Evolutionary conservation across 2,113 vertebrate species (phyloP), one percentile per base, ranked within the genome.

Genomic region (Nesoenas mayeri): DNA sequence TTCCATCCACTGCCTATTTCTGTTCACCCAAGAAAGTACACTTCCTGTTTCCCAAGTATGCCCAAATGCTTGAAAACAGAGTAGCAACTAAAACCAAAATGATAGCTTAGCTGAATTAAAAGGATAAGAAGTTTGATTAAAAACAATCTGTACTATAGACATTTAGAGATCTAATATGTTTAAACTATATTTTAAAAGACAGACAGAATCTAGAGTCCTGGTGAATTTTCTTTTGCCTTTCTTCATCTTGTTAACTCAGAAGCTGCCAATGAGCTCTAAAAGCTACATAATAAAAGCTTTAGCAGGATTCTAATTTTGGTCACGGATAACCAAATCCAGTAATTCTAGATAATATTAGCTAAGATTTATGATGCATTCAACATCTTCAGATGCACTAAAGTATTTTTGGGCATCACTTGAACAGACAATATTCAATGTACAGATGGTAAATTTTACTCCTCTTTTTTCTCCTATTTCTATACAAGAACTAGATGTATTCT

Each of bases 301-400:
- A 60, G 31, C 32, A 72, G 11, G 40, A 79, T 83, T 91, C 60
- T 88, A 92, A 89, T 82, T 92, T 62, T 82, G 84, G 26, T 81
- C 72, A 93, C 67, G 88, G n/a, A 86, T 60, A 94, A 95, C 86
- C 32, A 88, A 86, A 25, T 71, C 86, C 17, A 92, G 88, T 88
- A 94, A 91, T 80, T 95, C 79, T 19, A 89, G 79, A 93, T 61
- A 94, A 95, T 78, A 84, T 79, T 79, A 96, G 81, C 56, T 66
- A 65, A 94, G 48, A 93, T 91, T 96, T 83, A 92, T 90, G 80
- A 96, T 91, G 75, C 75, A 94, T 89, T 93, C 84, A 92, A 83
- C 32, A 92, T 67, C 44, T 93, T 95, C 79, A 90, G 82, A 94
- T 62, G 57, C 29, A 85, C 50, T 54, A 34, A 34, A 85, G 34